Evolutionary conservation across 2,113 vertebrate species (phyloP), one percentile per base, ranked within the genome.

Genomic region (Spea bombifrons): DNA sequence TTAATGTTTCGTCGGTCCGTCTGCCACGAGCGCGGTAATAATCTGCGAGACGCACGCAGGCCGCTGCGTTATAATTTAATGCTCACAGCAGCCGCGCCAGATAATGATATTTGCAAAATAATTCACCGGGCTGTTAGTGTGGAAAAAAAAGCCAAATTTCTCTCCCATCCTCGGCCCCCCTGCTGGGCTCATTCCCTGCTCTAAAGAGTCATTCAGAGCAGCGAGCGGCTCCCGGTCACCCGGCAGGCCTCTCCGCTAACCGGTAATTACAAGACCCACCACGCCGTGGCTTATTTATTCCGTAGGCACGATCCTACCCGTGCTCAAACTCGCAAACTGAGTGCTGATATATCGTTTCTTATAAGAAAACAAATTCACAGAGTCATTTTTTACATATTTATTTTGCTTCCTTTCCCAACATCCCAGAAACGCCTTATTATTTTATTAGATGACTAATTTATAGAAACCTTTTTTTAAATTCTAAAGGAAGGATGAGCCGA

Each of bases 81-180:
- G 49, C 53, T 61, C 66, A 69, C 75, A 77, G 75, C 66, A 71
- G 52, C 75, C 53, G 66, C 63, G 45, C 75, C 55, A n/a, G 75
- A 44, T 70, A 77, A 77, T 76, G 75, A 76, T 76, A 70, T 70
- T 70, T 77, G 66, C 59, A 70, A 77, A 77, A 77, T 77, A 77
- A 77, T 77, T 77, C 66, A 77, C 53, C 6, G 16, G 66, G 50
- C 67, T 63, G 66, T 77, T 70, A 77, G 75, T 49, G 66, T 30
- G 55, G 70, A 43, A 55, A 7, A 70, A 53, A 68, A 57, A 69
- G 30, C 30, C 30, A 30, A 30, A 30, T 30, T 15, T 55, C 47
- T 77, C 50, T 43, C 66, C 75, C 66, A 44, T 5, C 5, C 66
- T 3, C 55, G n/a, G n/a, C 3, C 75, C n/a, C 75, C 75, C 53